phyloP scores from a whole-genome alignment of 1,140 invertebrate species.

The Episyrphus balteatus region DNA sequence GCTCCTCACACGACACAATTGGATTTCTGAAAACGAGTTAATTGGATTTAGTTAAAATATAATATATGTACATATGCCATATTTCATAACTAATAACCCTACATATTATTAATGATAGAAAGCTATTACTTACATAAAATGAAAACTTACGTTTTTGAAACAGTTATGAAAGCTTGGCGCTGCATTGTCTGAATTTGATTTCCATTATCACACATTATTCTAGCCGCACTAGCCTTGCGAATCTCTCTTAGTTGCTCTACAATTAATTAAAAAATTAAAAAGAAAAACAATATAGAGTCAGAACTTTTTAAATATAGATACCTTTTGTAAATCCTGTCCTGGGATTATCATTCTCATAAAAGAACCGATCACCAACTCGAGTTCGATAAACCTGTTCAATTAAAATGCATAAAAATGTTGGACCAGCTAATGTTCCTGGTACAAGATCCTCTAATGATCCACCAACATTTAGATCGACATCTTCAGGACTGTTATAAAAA shows the following conservation, averaged over 20 bases:
- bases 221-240: constrained; percentile 66
- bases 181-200: constrained; percentile 66
- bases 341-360: constrained; percentile 64
- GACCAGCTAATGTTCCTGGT: constrained; percentile 67
- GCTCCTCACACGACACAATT: constrained; percentile 47
- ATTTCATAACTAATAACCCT: too few relatives aligned
- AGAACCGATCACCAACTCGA: constrained; percentile 71
- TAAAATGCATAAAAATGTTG: constrained; percentile 85
- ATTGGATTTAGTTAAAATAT: too few relatives aligned
- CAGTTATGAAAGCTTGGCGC: constrained; percentile 47
- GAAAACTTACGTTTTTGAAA: constrained; percentile 45
- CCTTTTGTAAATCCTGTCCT: constrained; percentile 59
- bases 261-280: constrained; percentile 10
- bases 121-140: too few relatives aligned
- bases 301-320: constrained; percentile 39
- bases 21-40: constrained; percentile 57
- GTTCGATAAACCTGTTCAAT: constrained; percentile 79
- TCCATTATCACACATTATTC: constrained; percentile 80
- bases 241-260: constrained; percentile 78
- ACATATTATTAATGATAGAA: too few relatives aligned
- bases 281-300: not conserved
- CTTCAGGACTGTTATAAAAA: constrained; percentile 46
- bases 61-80: too few relatives aligned
- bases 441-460: constrained; percentile 69
- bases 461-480: constrained; percentile 84